Evolutionary conservation across 2,888 invertebrate species (phyloP).

Genomic region (Anaspis maculata): DNA sequence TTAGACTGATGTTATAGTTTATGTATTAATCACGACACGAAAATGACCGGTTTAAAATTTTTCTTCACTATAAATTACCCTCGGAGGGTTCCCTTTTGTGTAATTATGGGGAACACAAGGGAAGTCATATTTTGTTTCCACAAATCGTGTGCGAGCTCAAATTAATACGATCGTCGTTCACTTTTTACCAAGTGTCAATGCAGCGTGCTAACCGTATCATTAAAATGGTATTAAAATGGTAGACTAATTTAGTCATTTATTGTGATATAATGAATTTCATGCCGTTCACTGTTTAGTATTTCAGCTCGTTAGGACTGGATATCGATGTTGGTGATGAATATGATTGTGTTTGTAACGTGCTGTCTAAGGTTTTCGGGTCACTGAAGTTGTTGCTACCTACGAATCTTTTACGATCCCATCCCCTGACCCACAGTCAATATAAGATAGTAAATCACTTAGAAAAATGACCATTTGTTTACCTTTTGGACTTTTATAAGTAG

Average conservation of each 20-base stretch:
- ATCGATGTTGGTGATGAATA: no score
- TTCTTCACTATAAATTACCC: conserved; percentile 12
- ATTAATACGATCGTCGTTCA: conserved; percentile 30
- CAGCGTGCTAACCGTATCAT: conserved; percentile 25
- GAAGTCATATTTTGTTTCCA: conserved; percentile 20
- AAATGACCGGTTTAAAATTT: conserved; percentile 15
- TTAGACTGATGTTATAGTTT: conserved; percentile 10
- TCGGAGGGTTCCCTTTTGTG: conserved; percentile 10
- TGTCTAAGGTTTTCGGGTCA: no score
- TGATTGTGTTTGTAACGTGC: no score
- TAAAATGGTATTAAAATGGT: conserved; percentile 34
- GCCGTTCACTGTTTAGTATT: no score
- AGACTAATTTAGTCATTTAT: conserved; percentile 34
- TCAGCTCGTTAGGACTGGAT: no score
- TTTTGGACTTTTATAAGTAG: no score
- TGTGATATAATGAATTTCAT: conserved; percentile 15
- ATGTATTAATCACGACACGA: no score
- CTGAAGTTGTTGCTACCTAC: no score
- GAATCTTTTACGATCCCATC: no score
- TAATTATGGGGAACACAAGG: conserved; percentile 9
- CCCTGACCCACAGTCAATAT: no score
- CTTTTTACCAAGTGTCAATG: conserved; percentile 20
- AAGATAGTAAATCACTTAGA: no score
- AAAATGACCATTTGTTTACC: no score
- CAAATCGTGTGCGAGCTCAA: conserved; percentile 20